Evolutionary conservation across 1,140 invertebrate species (phyloP), one percentile per base, ranked within the genome.

Genomic region (Diorhabda carinulata): DNA sequence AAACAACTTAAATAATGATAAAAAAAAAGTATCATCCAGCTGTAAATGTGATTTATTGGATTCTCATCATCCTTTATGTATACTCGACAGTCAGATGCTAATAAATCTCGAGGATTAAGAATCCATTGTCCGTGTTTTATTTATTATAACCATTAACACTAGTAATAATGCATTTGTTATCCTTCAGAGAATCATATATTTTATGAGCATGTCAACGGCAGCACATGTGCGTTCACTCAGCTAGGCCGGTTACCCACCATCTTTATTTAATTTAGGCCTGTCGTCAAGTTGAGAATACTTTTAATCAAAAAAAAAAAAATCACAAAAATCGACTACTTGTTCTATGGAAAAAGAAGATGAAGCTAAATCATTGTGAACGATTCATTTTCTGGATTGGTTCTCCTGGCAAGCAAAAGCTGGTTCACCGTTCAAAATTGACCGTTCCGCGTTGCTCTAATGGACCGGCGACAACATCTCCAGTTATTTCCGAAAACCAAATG

Each of bases 141-240:
- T 80, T 80, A 80, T 80, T 77, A 77, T 76, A 77, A 79, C 78
- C 78, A 80, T 80, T 80, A 80, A 80, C 79, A 80, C 78, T 77
- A 77, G 77, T 79, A 78, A 80, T 80, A 80, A 80, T 80, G 79
- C 79, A 78, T 80, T 80, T 78, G 79, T 80, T 80, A 80, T 80
- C 77, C 77, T 80, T 79, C 77, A 73, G 75, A 77, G 74, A 66
- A 76, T 78, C 77, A 79, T 80, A 25, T 25, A 79, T 79, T 80
- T 80, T 78, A 80, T 76, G 70, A 69, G 57, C 66, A 61, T 72
- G 78, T 79, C 77, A 76, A 73, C 73, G 71, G 74, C 73, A 78
- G 77, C 74, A 77, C 74, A 72, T 75, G 72, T 74, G 66, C 73
- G 71, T 60, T 66, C 65, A 66, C 65, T 66, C 65, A 66, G 58